Conservation (phyloP, 2,113 vertebrate species). For the Cynocephalus volans region DNA sequence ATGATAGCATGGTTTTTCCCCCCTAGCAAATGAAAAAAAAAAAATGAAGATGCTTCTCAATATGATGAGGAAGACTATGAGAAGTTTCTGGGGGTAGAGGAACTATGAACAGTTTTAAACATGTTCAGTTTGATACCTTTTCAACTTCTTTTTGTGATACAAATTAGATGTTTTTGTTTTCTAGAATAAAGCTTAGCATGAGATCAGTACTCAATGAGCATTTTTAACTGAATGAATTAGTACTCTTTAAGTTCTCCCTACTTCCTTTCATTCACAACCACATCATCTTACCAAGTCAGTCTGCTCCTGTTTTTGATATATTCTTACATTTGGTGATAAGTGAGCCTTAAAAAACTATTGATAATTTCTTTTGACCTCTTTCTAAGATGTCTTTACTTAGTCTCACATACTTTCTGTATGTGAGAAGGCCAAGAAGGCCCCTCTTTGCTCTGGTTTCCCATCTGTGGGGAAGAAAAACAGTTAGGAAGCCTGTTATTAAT, state of each 20-base stretch:
- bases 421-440: not conserved
- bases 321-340: conserved; percentile 7
- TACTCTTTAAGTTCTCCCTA: conserved; percentile 1
- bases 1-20: not conserved
- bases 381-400: not conserved
- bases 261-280: not conserved
- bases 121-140: not conserved
- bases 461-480: conserved; percentile 47
- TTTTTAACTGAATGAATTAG: conserved; percentile 38
- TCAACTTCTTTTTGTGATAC: conserved; percentile 32
- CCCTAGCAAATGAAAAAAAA: not conserved
- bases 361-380: not conserved
- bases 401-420: not conserved
- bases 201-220: not conserved
- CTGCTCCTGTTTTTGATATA: not conserved
- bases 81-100: not conserved
- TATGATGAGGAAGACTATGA: not conserved
- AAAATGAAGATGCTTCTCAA: not conserved
- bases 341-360: not conserved
- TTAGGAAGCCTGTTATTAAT: not conserved
- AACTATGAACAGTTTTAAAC: not conserved
- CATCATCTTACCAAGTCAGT: not conserved
- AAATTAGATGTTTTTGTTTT: not conserved
- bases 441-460: conserved; percentile 14
- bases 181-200: not conserved